Evolutionary conservation across 2,888 invertebrate species (phyloP).

Genomic region (Zygogramma bicolorata): DNA sequence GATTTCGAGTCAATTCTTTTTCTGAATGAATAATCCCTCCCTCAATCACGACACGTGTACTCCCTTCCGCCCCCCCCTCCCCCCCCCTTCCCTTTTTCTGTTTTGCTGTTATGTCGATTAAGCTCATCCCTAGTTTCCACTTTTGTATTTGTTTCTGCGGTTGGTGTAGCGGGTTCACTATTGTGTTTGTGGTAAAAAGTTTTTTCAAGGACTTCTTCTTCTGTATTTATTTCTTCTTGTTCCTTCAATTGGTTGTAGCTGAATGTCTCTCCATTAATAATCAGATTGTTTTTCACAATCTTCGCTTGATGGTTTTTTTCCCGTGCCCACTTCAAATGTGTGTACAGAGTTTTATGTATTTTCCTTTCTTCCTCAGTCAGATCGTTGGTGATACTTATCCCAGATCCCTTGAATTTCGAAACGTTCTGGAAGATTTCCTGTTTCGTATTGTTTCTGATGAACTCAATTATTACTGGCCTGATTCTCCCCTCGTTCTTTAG

Average conservation of each 20-base stretch:
- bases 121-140: neutral
- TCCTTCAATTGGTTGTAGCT: neutral
- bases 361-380: constrained; percentile 3
- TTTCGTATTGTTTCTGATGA: neutral
- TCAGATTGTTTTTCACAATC: too few relatives aligned
- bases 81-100: too few relatives aligned
- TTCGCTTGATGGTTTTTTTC: neutral
- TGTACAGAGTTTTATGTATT: constrained; percentile 1
- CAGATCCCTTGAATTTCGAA: constrained; percentile 9
- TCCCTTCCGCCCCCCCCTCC: too few relatives aligned
- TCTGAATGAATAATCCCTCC: neutral
- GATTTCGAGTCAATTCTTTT: neutral
- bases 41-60: too few relatives aligned
- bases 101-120: neutral
- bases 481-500: neutral
- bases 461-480: constrained; percentile 7
- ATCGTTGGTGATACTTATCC: constrained; percentile 13
- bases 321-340: neutral
- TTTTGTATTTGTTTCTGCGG: neutral
- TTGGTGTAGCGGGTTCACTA: neutral
- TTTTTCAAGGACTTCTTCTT: neutral
- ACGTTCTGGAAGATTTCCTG: constrained; percentile 10
- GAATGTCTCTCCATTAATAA: neutral
- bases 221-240: neutral
- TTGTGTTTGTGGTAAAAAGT: neutral